phyloP scores from a whole-genome alignment of 2,113 vertebrate genomes.

The Rissa tridactyla region DNA sequence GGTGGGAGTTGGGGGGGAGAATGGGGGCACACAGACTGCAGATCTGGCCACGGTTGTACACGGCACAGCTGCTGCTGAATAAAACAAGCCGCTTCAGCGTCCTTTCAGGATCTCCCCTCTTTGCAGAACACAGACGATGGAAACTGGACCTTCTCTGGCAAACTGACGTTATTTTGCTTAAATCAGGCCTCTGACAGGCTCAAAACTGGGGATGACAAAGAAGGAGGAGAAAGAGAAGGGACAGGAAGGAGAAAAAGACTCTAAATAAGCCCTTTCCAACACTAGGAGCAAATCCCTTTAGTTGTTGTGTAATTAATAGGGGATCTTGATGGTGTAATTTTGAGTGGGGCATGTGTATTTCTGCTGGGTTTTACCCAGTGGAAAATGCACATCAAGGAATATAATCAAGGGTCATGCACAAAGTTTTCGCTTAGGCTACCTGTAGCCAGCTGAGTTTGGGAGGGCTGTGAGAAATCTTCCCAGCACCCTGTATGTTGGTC shows the following conservation, averaged over 20 bases:
- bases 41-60: background rate
- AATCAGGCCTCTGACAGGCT: background rate
- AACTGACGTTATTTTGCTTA: background rate
- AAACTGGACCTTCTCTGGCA: background rate
- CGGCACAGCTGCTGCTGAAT: conserved; percentile 36
- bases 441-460: background rate
- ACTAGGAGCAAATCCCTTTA: background rate
- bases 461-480: background rate
- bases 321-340: background rate
- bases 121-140: background rate
- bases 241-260: background rate
- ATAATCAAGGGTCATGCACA: background rate
- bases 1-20: background rate
- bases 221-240: background rate
- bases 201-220: background rate
- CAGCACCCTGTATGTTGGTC: background rate
- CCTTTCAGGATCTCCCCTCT: conserved; percentile 1
- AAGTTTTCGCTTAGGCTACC: background rate
- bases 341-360: background rate
- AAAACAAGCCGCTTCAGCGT: background rate
- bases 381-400: background rate
- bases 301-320: background rate
- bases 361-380: background rate
- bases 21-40: background rate
- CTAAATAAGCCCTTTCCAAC: background rate